Percentiles rank a stretch among this genome's conserved stretches.
Conservation (phyloP, 1,140 invertebrate genomes). For the Drosophila ogumai region DNA sequence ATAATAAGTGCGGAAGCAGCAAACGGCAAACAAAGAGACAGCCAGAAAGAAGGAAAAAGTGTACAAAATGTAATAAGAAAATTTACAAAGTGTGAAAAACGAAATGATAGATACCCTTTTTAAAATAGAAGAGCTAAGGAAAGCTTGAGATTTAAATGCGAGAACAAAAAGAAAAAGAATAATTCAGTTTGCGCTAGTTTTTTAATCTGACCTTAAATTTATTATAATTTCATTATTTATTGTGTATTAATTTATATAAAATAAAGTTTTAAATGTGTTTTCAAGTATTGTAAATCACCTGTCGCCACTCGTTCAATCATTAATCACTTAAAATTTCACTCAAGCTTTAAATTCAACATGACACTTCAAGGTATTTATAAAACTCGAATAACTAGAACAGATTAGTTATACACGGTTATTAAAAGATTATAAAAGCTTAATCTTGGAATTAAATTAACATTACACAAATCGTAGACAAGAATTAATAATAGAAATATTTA, state of each 20-base stretch:
- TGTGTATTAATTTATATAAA: not conserved
- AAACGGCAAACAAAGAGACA: slow-evolving; percentile 57
- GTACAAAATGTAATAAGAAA: slow-evolving; percentile 29
- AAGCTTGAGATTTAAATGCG: not conserved
- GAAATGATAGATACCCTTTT: not conserved
- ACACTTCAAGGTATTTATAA: slow-evolving; percentile 3
- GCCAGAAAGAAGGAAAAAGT: slow-evolving; percentile 33
- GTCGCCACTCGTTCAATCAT: slow-evolving; percentile 7
- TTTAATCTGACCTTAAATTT: not conserved
- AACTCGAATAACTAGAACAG: slow-evolving; percentile 10
- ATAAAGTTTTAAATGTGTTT: not conserved
- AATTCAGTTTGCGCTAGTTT: not conserved
- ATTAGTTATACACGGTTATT: not conserved
- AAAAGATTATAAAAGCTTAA: not conserved
- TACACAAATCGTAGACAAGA: not conserved
- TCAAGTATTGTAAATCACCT: slow-evolving; percentile 12
- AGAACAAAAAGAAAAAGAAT: not conserved
- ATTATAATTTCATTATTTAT: not conserved
- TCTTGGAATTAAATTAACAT: not conserved
- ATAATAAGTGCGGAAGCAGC: slow-evolving; percentile 81
- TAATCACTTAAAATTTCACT: slow-evolving; percentile 5
- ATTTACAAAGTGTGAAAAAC: not conserved
- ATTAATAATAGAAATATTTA: not conserved
- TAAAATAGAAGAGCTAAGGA: not conserved
- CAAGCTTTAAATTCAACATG: not conserved